These are phyloP conservation scores for Apantesis nais DNA, from an alignment of 2,888 invertebrate species.

Conservation along the genomic window DNA sequence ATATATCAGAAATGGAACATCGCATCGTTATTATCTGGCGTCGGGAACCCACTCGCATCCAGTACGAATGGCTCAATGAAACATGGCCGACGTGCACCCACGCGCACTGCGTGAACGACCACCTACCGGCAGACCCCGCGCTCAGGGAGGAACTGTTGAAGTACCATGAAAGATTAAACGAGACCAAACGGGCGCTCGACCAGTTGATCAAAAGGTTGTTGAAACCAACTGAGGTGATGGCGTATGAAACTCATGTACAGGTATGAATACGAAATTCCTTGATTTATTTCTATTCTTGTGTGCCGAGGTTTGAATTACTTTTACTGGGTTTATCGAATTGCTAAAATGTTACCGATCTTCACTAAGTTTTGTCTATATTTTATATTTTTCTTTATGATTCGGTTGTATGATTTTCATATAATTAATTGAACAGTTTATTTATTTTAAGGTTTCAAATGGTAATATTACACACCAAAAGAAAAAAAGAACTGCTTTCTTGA, in stretches of 20 bases:
- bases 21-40: conserved; percentile 96
- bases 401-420: too few relatives aligned
- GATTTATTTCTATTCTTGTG: not conserved
- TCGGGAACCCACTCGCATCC: conserved; percentile 92
- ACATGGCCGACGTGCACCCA: conserved; percentile 88
- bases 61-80: conserved; percentile 95
- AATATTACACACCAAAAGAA: too few relatives aligned
- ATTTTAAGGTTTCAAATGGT: too few relatives aligned
- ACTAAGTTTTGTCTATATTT: too few relatives aligned
- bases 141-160: conserved; percentile 68
- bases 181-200: conserved; percentile 90
- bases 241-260: conserved; percentile 92
- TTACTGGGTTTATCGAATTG: too few relatives aligned
- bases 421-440: too few relatives aligned
- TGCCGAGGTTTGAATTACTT: too few relatives aligned
- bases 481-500: too few relatives aligned
- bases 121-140: conserved; percentile 55
- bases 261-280: conserved; percentile 61
- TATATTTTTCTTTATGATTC: too few relatives aligned
- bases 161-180: conserved; percentile 85
- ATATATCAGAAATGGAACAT: conserved; percentile 84
- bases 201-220: conserved; percentile 89
- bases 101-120: conserved; percentile 52
- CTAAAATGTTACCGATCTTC: too few relatives aligned
- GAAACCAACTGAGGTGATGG: conserved; percentile 89